Base-by-base conservation (phyloP, 2,113 vertebrate species). In the Tupaia chinensis region DNA sequence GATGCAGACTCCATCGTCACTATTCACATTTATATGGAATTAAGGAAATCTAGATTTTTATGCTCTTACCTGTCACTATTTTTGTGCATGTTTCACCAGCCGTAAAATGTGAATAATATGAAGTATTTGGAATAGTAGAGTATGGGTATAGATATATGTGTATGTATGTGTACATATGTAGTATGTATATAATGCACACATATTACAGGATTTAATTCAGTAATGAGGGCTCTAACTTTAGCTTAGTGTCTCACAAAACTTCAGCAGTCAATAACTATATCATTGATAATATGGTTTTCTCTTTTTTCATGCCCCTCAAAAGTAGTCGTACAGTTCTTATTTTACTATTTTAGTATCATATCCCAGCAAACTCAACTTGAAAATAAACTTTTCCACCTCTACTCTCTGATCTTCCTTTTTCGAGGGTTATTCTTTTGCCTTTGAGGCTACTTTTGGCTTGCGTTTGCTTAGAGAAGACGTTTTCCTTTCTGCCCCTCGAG, bases 181-280 rank as follows among this genome's bases (percentile, higher is more conserved):
- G 5, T 44, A 44, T 44, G 1, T 25, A n/a, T 80, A 23, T 76
- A 58, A 85, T 66, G 29, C 9, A 58, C 9, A 58, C 0, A 12
- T 81, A 27, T 89, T 94, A 63, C 68, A 87, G 25, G 87, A 70
- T 87, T 78, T 61, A 83, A 44, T 90, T 32, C 5, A 53, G 82
- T 32, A 53, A 15, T 82, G 29, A 89, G 16, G n/a, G 53, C 29
- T 78, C 61, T 23, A 20, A 13, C 34, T 65, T 83, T 89, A 89
- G 29, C 61, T 73, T 9, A 54, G 29, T 74, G 32, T 27, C 60
- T 79, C 4, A 5, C 7, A 65, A 80, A 76, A 74, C 10, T 70
- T 86, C 10, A 76, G 23, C 32, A 44, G 4, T 58, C 44, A 53
- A 2, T 58, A 53, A 63, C 34, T 65, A n/a, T n/a, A 15, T 91